A percentile compares a stretch with the other conserved stretches of the same genome.
Evolutionary conservation across 1,140 invertebrate genomes (phyloP).

Genomic region (Drosophila punjabiensis): DNA sequence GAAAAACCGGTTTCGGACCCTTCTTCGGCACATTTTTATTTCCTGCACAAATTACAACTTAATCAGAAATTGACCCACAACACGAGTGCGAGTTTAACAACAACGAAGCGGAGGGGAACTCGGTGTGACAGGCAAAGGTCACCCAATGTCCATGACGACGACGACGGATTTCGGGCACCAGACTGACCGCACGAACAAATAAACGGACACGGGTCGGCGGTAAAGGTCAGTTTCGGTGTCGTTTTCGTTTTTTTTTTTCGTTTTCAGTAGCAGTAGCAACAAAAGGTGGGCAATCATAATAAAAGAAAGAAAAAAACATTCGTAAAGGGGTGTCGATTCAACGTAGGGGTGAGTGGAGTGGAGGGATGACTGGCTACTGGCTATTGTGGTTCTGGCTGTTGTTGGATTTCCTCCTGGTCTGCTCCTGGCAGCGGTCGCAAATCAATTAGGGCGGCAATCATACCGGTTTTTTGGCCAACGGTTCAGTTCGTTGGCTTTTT

Average conservation of each 20-base stretch:
- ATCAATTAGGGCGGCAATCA: conserved; percentile 71
- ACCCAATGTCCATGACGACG: conserved; percentile 74
- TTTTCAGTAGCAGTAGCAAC: conserved; percentile 21
- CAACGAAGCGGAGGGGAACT: conserved; percentile 16
- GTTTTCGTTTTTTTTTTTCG: conserved; percentile 38
- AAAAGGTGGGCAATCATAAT: conserved; percentile 56
- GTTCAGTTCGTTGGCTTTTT: conserved; percentile 42
- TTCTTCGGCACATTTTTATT: conserved; percentile 52
- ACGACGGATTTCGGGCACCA: conserved; percentile 33
- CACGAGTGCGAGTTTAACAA: conserved; percentile 63
- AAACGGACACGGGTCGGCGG: conserved; percentile 64
- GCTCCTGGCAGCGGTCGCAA: conserved; percentile 57
- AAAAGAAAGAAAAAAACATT: conserved; percentile 42
- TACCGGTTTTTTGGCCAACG: conserved; percentile 35
- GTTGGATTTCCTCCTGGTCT: conserved; percentile 38
- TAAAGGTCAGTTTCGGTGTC: conserved; percentile 75
- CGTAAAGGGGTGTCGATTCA: conserved; percentile 58
- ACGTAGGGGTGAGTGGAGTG: conserved; percentile 35
- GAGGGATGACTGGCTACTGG: conserved; percentile 41
- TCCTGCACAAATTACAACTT: conserved; percentile 78
- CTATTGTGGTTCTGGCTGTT: conserved; percentile 32
- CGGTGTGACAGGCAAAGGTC: conserved; percentile 74
- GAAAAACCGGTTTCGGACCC: conserved; percentile 26
- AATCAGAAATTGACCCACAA: conserved; percentile 77
- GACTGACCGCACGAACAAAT: conserved; percentile 77